Evolutionary conservation across 2,797 vertebrate genomes (phyloP), one percentile per base, ranked within the genome.

Genomic region (Phataginus tetradactyla): DNA sequence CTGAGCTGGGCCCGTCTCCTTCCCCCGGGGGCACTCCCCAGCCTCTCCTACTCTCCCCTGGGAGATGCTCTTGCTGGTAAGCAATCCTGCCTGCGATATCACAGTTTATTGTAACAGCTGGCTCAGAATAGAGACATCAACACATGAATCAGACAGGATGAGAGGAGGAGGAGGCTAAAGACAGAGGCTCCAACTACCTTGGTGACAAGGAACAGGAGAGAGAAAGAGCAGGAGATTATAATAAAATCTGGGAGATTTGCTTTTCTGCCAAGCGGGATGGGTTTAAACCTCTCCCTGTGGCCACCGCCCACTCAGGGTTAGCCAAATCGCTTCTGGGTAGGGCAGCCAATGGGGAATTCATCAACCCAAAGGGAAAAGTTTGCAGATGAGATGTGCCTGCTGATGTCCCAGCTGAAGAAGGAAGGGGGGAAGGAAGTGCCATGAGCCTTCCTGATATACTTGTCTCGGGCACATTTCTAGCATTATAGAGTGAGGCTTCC

Each of bases 141-240:
- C 91, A 95, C 69, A 94, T 93, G 96, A 95, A 63, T 97, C 93
- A 96, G 84, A 91, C 91, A 92, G 94, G 64, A 96, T 71, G 87
- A 83, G 83, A 91, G 80, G 86, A 80, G 51, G 34, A 80, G 49
- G 79, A 91, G 51, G 66, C 34, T 72, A 27, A 59, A 92, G 84
- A 80, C 34, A 95, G 91, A 88, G 57, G 80, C 49, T 90, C 71
- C 61, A 51, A 61, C 91, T 97, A 68, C 79, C 86, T 80, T 74
- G 23, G 78, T 53, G 95, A 93, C 80, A 92, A 96, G 90, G 29
- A 85, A 88, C 10, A 69, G 66, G 79, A 23, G 61, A 71, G n/a
- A 97, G 49, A 81, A 69, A 72, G 55, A 61, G 53, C 53, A 78
- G 21, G 37, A 37, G 53, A 71, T 94, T 86, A 85, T 77, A 68